Evolutionary conservation across 1,140 invertebrate genomes (phyloP).

Genomic region (Charaxes varanes): DNA sequence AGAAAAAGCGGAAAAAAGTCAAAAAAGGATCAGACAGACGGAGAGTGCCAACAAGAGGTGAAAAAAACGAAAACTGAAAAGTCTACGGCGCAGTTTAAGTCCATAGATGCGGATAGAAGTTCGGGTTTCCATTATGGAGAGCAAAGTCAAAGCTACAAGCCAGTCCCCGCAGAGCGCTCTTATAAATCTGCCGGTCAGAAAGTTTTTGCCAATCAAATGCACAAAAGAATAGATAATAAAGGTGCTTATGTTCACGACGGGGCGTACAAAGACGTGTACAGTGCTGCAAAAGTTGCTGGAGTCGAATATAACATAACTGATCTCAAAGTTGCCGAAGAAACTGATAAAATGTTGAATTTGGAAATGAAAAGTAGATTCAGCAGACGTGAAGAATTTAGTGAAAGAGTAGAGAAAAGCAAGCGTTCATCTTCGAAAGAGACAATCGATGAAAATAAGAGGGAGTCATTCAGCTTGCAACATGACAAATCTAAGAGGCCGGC

Average conservation of each 20-base stretch:
- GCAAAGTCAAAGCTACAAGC: slow-evolving; percentile 48
- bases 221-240: slow-evolving; percentile 71
- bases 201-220: slow-evolving; percentile 67
- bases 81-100: slow-evolving; percentile 42
- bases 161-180: slow-evolving; percentile 45
- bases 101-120: slow-evolving; percentile 42
- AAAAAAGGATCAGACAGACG: slow-evolving; percentile 73
- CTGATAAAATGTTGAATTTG: slow-evolving; percentile 59
- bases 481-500: slow-evolving; percentile 55
- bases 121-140: slow-evolving; percentile 23
- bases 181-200: slow-evolving; percentile 68
- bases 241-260: slow-evolving; percentile 71
- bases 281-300: slow-evolving; percentile 56
- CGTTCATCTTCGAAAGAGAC: slow-evolving; percentile 51
- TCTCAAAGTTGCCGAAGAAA: slow-evolving; percentile 71
- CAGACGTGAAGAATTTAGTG: slow-evolving; percentile 52
- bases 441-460: slow-evolving; percentile 45
- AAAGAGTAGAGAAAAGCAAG: slow-evolving; percentile 43
- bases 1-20: slow-evolving; percentile 80
- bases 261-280: slow-evolving; percentile 63
- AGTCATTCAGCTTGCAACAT: slow-evolving; percentile 48
- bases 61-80: slow-evolving; percentile 63
- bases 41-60: slow-evolving; percentile 52
- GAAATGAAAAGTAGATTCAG: slow-evolving; percentile 58
- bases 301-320: slow-evolving; percentile 67